Conservation (phyloP, 2,797 vertebrate genomes). For the Balearica regulorum region DNA sequence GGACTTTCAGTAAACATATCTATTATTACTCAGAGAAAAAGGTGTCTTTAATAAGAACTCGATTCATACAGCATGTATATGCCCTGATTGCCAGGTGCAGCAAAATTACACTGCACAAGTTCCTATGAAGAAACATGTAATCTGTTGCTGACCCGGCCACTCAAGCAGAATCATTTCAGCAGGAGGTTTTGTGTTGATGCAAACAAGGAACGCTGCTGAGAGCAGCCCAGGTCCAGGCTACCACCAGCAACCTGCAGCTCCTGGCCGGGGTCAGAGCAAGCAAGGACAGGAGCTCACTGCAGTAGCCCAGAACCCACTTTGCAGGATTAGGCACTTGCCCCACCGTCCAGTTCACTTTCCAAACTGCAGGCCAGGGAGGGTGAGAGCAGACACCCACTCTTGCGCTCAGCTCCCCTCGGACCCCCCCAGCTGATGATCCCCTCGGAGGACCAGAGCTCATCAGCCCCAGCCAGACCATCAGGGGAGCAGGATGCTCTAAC, state of each 20-base stretch:
- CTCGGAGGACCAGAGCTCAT: background rate
- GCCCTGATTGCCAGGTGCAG: background rate
- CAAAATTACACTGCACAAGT: background rate
- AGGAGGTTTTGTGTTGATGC: background rate
- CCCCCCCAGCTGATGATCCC: background rate
- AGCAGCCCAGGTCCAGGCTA: background rate
- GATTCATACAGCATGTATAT: fast-evolving
- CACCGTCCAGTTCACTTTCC: too few species aligned
- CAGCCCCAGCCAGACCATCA: background rate
- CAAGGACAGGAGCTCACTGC: too few species aligned
- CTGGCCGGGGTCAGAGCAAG: background rate
- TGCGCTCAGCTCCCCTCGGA: background rate
- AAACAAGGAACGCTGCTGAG: background rate
- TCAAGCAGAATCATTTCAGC: background rate
- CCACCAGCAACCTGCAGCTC: background rate
- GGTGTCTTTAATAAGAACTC: background rate
- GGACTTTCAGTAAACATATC: background rate
- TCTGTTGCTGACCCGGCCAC: background rate
- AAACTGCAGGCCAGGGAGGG: background rate
- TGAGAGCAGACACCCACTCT: background rate
- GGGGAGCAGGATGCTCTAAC: background rate
- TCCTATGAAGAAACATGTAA: background rate
- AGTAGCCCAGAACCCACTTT: background rate
- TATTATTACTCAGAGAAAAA: background rate
- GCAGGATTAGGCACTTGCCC: background rate